A percentile compares a stretch with the other conserved stretches of the same genome.
These are phyloP conservation scores for Anableps anableps DNA, from an alignment of 2,797 vertebrate genomes.

Conservation along the genomic window DNA sequence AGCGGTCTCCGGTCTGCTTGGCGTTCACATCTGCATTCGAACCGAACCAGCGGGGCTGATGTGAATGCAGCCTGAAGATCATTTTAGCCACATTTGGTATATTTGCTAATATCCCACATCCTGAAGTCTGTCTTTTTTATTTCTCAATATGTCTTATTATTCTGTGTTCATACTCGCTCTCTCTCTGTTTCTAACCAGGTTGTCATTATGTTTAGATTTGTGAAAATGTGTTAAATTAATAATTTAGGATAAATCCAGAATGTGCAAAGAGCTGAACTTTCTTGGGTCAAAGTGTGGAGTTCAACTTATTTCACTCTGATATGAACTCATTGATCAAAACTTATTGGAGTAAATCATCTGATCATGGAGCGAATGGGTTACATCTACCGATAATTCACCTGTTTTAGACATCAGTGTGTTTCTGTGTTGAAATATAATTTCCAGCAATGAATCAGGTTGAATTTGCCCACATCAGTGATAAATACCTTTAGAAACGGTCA, in stretches of 20 bases:
- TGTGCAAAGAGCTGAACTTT: not conserved
- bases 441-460: not conserved
- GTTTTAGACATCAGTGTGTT: not conserved
- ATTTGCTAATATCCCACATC: not conserved
- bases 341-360: not conserved
- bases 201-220: not conserved
- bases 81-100: not conserved
- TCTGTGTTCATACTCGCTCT: not conserved
- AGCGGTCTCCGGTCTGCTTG: too few species aligned
- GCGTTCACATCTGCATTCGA: too few species aligned
- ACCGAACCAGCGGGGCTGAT: too few species aligned
- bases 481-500: not conserved
- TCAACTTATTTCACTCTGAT: not conserved
- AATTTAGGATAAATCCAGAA: not conserved
- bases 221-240: not conserved
- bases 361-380: not conserved
- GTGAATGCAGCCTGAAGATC: too few species aligned
- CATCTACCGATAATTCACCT: not conserved
- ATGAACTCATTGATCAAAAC: not conserved
- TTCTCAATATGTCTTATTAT: not conserved
- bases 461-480: not conserved
- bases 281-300: not conserved
- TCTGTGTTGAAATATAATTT: not conserved
- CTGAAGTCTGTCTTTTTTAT: not conserved
- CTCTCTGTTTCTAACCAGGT: not conserved